Percentiles rank a stretch among this genome's conserved stretches.
Conservation (phyloP, 2,888 invertebrate species). For the Brachyopa scutellaris region DNA sequence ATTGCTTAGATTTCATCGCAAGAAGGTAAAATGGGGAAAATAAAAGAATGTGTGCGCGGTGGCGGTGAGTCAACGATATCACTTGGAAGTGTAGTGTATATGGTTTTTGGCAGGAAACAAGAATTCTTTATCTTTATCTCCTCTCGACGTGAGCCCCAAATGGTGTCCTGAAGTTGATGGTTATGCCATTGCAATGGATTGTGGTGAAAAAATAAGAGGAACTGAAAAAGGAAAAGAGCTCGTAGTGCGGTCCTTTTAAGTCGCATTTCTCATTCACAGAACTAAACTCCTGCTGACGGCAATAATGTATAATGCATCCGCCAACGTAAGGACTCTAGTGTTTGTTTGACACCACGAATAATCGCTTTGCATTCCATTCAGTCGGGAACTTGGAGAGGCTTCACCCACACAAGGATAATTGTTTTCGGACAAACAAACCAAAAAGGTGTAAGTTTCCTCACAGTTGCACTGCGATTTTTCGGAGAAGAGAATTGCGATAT, state of each 20-base stretch:
- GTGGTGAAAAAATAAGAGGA: neutral
- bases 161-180: constrained; percentile 46
- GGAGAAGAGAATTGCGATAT: no score
- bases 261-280: constrained; percentile 70
- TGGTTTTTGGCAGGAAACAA: constrained; percentile 71
- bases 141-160: constrained; percentile 43
- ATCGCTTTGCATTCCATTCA: constrained; percentile 51
- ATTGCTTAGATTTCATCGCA: constrained; percentile 47
- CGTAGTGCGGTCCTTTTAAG: constrained; percentile 46
- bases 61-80: constrained; percentile 56
- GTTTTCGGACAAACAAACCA: constrained; percentile 9
- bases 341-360: constrained; percentile 64
- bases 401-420: constrained; percentile 19
- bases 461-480: no score
- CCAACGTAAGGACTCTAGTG: constrained; percentile 11
- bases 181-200: constrained; percentile 30
- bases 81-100: constrained; percentile 65
- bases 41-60: constrained; percentile 16
- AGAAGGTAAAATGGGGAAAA: neutral
- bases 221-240: neutral
- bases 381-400: neutral
- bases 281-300: constrained; percentile 63
- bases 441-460: no score
- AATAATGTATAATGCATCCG: constrained; percentile 68
- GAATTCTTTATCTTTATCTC: constrained; percentile 65